Evolutionary conservation across 2,888 invertebrate genomes (phyloP), one percentile per base, ranked within the genome.

Genomic region (Tiliacea citrago): DNA sequence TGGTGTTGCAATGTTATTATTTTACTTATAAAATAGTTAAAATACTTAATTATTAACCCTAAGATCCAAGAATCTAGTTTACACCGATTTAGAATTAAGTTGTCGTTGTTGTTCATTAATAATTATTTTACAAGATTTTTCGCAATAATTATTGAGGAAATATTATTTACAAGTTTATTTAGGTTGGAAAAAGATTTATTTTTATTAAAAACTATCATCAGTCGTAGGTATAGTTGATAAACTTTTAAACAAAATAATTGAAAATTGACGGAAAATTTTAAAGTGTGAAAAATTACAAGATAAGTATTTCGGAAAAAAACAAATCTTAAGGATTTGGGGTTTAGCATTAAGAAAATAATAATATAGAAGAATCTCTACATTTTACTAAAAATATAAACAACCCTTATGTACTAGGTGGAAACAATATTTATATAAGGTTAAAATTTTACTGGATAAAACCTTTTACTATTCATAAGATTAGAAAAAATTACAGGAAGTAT

Each of bases 51-150:
- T 68, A 77, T 67, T 73, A 75, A 82, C 51, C 77, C 85, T 88
- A 88, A 82, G 71, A 86, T 88, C 57, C 87, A 89, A 88, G 82
- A 92, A 88, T 92, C 93, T 94, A 95, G 87, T 84, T 91, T 93
- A 95, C 93, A 95, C 86, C 91, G 88, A 96, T 96, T 96, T 96
- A 96, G 96, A 96, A 96, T 96, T 95, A 96, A 93, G 90, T 95
- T 93, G 93, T 96, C 96, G 96, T 96, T 95, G 96, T 96, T 93
- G 91, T 93, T 92, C 91, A 91, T 91, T 92, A 88, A 91, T 90
- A 76, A 91, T 77, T 85, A 90, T 88, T 87, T 83, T 88, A 88
- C 85, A 86, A 85, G 84, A 85, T 65, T 80, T 76, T 86, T 86
- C 79, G 53, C 69, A 87, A 83, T 86, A 85, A 80, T 86, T 87